These are phyloP conservation scores for Erebia aethiops DNA, from an alignment of 2,888 invertebrate genomes.

Conservation along the genomic window DNA sequence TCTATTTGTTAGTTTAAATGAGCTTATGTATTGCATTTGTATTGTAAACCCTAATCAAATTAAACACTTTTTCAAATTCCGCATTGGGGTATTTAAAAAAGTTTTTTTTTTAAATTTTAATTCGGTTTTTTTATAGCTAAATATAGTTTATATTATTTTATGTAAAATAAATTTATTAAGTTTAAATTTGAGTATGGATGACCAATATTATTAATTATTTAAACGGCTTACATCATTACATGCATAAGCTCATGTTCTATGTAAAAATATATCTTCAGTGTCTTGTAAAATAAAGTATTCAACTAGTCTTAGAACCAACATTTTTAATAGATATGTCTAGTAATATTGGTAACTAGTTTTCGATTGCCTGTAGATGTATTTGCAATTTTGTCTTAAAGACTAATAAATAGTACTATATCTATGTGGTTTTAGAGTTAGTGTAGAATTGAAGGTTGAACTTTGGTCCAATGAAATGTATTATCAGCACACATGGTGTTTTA, in stretches of 20 bases:
- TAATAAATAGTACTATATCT: constrained; percentile 32
- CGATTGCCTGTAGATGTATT: constrained; percentile 43
- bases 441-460: constrained; percentile 80
- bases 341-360: constrained; percentile 44
- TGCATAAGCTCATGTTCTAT: constrained; percentile 25
- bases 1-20: constrained; percentile 46
- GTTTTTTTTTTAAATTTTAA: too few species aligned
- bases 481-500: constrained; percentile 77
- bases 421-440: constrained; percentile 48
- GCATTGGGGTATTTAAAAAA: too few species aligned
- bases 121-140: too few species aligned
- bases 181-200: too few species aligned
- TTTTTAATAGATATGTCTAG: constrained; percentile 48
- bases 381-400: constrained; percentile 42
- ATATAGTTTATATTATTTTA: too few species aligned
- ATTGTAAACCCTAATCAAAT: constrained; percentile 9
- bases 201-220: neutral
- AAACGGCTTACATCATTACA: neutral
- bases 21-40: constrained; percentile 31
- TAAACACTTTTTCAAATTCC: too few species aligned
- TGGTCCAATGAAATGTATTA: constrained; percentile 80
- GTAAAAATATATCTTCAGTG: constrained; percentile 50
- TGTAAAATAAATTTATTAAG: too few species aligned
- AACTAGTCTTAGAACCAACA: constrained; percentile 46
- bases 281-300: constrained; percentile 52